Base-by-base conservation (phyloP, 53 echinoderm and acorn worm species). In the Paelopatides confundens region DNA sequence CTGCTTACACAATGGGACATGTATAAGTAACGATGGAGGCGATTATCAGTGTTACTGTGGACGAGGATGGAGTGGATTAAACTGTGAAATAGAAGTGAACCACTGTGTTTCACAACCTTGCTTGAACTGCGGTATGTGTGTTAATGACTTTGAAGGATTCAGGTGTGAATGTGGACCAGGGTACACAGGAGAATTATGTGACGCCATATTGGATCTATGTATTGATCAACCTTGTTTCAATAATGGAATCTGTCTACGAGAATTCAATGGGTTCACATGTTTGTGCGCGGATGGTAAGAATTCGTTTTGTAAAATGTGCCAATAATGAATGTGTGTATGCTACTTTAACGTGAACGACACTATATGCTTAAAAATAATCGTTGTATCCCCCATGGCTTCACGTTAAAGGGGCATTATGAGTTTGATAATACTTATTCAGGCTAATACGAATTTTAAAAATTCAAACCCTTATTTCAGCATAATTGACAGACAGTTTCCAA, bases 111-210 rank as follows among this genome's bases (percentile, higher is more conserved):
- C 92, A 38, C 67, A 82, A 14, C 96, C 96, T 8, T 96, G 96
- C 65, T 74, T 84, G 26, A 96, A 96, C 82, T 96, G 96, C 39
- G 96, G 94, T 11, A 87, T 82, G 31, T 96, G 96, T 43, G 26
- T 90, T 21, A 93, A 90, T 38, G 54, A 87, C 27, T 33, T 53
- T 9, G 63, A 90, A 6, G 90, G 90, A 52, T 94, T 85, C 62
- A 49, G 21, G 2, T 96, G 96, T 58, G 85, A 88, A 38, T 96
- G 96, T 54, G 77, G 85, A 39, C 32, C 66, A 24, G 94, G 94
- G 0, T 94, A 90, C 52, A 89, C 90, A 24, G 96, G 96, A 18
- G 62, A 83, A 35, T 29, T 28, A 35, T 96, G 96, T 53, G 94
- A 94, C 71, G 88, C 71, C 17, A 9, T 69, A 23, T 68, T 94